phyloP scores from a whole-genome alignment of 2,113 vertebrate species.

The Psophia crepitans region DNA sequence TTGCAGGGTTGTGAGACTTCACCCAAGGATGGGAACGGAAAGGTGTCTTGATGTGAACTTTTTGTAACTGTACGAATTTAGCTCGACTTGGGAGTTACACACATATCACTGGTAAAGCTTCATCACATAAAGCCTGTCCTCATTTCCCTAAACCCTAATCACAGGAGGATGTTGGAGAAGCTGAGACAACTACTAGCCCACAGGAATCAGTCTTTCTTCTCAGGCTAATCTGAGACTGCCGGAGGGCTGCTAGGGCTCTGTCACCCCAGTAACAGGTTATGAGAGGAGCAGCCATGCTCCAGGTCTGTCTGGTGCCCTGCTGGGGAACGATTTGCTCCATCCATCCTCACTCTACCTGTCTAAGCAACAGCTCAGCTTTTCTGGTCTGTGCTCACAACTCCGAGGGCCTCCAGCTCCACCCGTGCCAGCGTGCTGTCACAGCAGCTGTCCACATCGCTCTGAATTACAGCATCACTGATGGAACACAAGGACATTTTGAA shows the following conservation, averaged over 20 bases:
- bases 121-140: not conserved
- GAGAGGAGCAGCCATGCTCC: not conserved
- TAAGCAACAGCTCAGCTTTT: not conserved
- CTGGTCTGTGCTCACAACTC: not conserved
- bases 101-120: not conserved
- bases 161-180: accelerated
- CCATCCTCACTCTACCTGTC: not conserved
- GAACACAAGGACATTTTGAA: not conserved
- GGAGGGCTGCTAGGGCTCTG: not conserved
- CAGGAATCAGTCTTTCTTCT: not conserved
- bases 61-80: not conserved
- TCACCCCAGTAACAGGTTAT: not conserved
- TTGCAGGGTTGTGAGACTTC: not conserved
- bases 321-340: not conserved
- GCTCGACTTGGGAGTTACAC: not conserved
- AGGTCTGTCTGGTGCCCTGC: not conserved
- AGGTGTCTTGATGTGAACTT: not conserved
- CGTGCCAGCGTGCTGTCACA: not conserved
- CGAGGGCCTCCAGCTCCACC: not conserved
- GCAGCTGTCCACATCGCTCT: not conserved
- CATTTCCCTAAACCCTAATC: not conserved
- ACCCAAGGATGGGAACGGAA: not conserved
- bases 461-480: not conserved
- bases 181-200: not conserved
- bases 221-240: not conserved